phyloP scores from a whole-genome alignment of 2,888 invertebrate genomes.

The Agonopterix subpropinquella region DNA sequence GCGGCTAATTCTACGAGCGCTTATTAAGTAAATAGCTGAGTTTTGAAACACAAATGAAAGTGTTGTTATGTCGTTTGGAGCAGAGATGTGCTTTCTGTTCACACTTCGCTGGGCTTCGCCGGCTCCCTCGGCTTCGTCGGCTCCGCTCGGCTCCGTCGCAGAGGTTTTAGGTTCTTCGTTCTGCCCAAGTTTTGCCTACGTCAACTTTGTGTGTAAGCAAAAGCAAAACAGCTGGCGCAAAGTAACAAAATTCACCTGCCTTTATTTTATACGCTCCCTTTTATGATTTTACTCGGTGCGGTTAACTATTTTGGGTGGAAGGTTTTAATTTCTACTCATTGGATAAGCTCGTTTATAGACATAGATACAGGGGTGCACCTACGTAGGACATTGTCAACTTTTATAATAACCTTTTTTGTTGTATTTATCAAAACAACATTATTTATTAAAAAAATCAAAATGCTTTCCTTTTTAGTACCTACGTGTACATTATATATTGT shows the following conservation, averaged over 20 bases:
- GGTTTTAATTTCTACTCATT: too few relatives aligned
- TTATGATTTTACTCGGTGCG: not conserved
- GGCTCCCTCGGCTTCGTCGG: conserved; percentile 1
- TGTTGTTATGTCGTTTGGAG: conserved; percentile 12
- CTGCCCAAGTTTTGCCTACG: conserved; percentile 18
- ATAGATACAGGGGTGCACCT: too few relatives aligned
- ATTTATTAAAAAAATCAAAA: too few relatives aligned
- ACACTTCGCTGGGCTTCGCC: conserved; percentile 17
- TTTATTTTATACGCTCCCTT: not conserved
- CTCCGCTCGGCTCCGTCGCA: conserved; percentile 5
- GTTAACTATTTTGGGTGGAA: not conserved
- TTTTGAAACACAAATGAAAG: conserved; percentile 23
- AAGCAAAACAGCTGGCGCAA: conserved; percentile 7
- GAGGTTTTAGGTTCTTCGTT: conserved; percentile 12
- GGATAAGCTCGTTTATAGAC: too few relatives aligned
- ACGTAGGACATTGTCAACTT: too few relatives aligned
- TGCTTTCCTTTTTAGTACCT: too few relatives aligned
- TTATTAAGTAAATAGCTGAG: conserved; percentile 22
- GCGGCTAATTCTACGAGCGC: conserved; percentile 24
- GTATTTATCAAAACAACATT: too few relatives aligned
- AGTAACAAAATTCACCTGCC: not conserved
- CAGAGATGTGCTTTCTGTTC: conserved; percentile 8
- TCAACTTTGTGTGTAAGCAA: conserved; percentile 20
- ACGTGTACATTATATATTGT: too few relatives aligned
- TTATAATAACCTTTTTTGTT: too few relatives aligned